phyloP scores from a whole-genome alignment of 2,888 invertebrate species.

The Carcina quercana region DNA sequence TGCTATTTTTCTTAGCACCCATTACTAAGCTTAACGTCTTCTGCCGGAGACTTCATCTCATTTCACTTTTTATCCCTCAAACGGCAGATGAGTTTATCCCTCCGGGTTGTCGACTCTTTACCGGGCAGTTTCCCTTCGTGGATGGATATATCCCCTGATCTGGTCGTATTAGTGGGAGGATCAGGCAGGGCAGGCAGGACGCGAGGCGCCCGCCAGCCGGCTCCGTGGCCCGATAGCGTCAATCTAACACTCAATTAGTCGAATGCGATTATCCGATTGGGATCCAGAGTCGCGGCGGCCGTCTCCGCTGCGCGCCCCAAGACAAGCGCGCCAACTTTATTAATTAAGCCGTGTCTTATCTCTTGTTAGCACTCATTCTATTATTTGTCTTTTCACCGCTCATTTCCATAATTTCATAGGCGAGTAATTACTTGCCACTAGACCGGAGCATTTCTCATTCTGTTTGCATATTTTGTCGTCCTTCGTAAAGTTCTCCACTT shows the following conservation, averaged over 20 bases:
- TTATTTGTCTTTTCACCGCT: slow-evolving; percentile 74
- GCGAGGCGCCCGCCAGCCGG: slow-evolving; percentile 27
- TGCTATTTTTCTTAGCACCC: slow-evolving; percentile 44
- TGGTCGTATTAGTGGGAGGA: slow-evolving; percentile 46
- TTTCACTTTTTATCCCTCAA: slow-evolving; percentile 33
- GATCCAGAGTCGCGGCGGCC: slow-evolving; percentile 57
- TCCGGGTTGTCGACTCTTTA: slow-evolving; percentile 16
- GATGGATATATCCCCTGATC: slow-evolving; percentile 42
- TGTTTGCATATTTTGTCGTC: slow-evolving; percentile 65
- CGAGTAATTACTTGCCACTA: slow-evolving; percentile 68
- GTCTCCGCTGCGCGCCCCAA: slow-evolving; percentile 51
- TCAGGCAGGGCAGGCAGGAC: slow-evolving; percentile 26
- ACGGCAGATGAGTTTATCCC: slow-evolving; percentile 30
- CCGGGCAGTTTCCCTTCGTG: slow-evolving; percentile 33
- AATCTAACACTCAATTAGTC: slow-evolving; percentile 73
- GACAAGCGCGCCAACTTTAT: slow-evolving; percentile 71
- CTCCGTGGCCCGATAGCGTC: slow-evolving; percentile 62
- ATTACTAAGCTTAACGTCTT: slow-evolving; percentile 39
- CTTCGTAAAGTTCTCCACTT: slow-evolving; percentile 46
- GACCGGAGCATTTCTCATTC: slow-evolving; percentile 56
- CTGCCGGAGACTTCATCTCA: slow-evolving; percentile 36
- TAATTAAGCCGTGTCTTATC: slow-evolving; percentile 75
- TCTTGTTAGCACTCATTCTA: slow-evolving; percentile 75
- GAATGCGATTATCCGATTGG: slow-evolving; percentile 71
- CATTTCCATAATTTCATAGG: slow-evolving; percentile 74